Conservation (phyloP, 2,113 vertebrate genomes). For the Erythrolamprus reginae region DNA sequence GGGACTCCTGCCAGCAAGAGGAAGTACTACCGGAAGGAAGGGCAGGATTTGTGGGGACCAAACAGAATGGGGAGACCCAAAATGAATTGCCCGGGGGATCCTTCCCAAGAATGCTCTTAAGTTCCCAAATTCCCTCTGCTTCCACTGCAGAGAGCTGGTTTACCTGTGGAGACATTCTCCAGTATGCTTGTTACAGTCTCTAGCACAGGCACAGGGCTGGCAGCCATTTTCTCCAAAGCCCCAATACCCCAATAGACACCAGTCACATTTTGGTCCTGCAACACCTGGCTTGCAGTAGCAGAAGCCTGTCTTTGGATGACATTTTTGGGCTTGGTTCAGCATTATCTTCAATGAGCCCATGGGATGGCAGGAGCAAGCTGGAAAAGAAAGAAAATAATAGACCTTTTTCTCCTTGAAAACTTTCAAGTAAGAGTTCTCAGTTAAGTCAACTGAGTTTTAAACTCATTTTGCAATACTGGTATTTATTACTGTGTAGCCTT, state of each 20-base stretch:
- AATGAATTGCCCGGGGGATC: neutral
- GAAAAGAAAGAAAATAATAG: slow-evolving; percentile 2
- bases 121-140: neutral
- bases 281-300: slow-evolving; percentile 83
- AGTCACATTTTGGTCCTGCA: slow-evolving; percentile 71
- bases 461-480: neutral
- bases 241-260: slow-evolving; percentile 82
- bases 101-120: neutral
- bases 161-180: slow-evolving; percentile 77
- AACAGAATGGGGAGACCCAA: neutral
- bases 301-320: slow-evolving; percentile 82
- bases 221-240: slow-evolving; percentile 80
- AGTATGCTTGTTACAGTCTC: slow-evolving; percentile 73
- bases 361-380: slow-evolving; percentile 82
- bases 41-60: neutral
- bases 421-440: neutral
- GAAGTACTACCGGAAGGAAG: neutral
- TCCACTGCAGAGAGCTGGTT: neutral
- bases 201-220: slow-evolving; percentile 73
- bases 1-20: neutral
- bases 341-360: slow-evolving; percentile 67
- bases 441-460: neutral
- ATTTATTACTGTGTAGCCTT: neutral
- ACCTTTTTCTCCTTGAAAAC: neutral
- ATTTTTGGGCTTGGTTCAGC: slow-evolving; percentile 63